These are phyloP conservation scores for Drosophila sturtevanti DNA, from an alignment of 1,140 invertebrate genomes.

Conservation along the genomic window DNA sequence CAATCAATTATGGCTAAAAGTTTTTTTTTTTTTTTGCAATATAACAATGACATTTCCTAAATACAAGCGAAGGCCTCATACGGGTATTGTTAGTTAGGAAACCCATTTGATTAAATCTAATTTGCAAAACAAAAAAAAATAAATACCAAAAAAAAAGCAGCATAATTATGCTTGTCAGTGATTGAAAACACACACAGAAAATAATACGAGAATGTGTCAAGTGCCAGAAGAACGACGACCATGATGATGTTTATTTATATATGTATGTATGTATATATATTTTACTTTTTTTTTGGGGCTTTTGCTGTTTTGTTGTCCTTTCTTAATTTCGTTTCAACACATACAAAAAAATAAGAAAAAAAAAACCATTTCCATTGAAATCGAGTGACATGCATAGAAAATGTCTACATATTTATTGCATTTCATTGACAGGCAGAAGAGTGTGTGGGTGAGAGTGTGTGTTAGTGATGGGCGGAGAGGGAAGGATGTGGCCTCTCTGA, in stretches of 20 bases:
- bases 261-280: conserved; percentile 10
- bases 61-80: neutral
- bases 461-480: too few relatives aligned
- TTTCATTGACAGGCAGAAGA: conserved; percentile 51
- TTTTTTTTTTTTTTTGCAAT: too few relatives aligned
- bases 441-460: too few relatives aligned
- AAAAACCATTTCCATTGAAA: conserved; percentile 38
- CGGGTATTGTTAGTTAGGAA: neutral
- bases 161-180: conserved; percentile 13
- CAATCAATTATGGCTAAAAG: too few relatives aligned
- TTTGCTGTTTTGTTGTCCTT: conserved; percentile 1
- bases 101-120: conserved; percentile 2
- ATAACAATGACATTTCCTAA: too few relatives aligned
- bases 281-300: neutral
- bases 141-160: neutral
- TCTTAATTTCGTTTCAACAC: conserved; percentile 31
- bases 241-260: conserved; percentile 7
- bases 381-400: conserved; percentile 39
- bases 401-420: conserved; percentile 61
- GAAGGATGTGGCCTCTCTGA: neutral
- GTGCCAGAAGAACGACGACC: conserved; percentile 7
- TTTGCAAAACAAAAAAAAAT: neutral
- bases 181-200: conserved; percentile 5
- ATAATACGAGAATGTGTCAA: conserved; percentile 30
- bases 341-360: conserved; percentile 8